Evolutionary conservation across 2,888 invertebrate species (phyloP).

Genomic region (Chrysina gloriosa): DNA sequence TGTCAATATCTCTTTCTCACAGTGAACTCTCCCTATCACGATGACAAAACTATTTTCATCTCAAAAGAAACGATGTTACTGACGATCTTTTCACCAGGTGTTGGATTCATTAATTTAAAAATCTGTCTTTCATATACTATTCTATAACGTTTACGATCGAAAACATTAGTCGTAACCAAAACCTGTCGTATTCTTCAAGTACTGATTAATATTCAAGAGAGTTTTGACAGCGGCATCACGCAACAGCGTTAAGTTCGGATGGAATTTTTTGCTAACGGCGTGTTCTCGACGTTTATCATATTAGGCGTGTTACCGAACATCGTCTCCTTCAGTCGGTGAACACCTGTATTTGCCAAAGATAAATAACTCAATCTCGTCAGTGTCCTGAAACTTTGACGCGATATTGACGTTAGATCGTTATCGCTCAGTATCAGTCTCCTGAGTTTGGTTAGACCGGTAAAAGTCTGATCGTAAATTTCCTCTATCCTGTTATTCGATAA

Average conservation of each 20-base stretch:
- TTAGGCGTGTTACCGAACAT: constrained; percentile 60
- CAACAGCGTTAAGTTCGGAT: constrained; percentile 60
- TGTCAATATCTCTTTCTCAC: no score
- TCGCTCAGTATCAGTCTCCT: constrained; percentile 58
- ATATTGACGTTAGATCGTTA: constrained; percentile 56
- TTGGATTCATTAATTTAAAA: no score
- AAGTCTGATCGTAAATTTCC: constrained; percentile 59
- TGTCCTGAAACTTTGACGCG: constrained; percentile 57
- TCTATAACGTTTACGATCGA: neutral
- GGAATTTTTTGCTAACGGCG: constrained; percentile 59
- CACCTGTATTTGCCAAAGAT: constrained; percentile 60
- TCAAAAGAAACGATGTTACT: no score
- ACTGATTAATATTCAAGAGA: constrained; percentile 54
- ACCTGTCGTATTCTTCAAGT: constrained; percentile 34
- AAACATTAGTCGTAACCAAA: constrained; percentile 17
- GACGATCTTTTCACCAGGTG: no score
- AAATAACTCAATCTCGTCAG: constrained; percentile 58
- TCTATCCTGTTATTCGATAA: constrained; percentile 59
- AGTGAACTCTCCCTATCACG: no score
- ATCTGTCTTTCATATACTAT: neutral
- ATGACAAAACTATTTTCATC: no score
- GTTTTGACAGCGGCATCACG: constrained; percentile 55
- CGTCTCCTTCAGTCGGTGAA: constrained; percentile 56
- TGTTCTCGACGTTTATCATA: constrained; percentile 59
- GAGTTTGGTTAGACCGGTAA: constrained; percentile 59